A percentile compares a stretch with the other conserved stretches of the same genome.
phyloP scores from a whole-genome alignment of 2,888 invertebrate species.

The Melanostoma scalare region DNA sequence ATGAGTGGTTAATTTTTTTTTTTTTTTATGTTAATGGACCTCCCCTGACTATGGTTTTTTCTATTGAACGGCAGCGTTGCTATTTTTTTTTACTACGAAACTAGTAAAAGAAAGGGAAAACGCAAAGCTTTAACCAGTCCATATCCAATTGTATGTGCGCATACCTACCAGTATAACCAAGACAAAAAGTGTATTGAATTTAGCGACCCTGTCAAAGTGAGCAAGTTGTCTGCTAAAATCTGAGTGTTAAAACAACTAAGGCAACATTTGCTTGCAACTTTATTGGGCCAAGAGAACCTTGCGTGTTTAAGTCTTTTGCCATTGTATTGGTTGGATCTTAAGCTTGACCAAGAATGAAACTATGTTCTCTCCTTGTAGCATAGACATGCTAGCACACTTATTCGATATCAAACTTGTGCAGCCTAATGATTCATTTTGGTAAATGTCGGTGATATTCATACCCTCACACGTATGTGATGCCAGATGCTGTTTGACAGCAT shows the following conservation, averaged over 20 bases:
- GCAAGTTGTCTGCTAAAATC: neutral
- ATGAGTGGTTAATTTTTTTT: slow-evolving; percentile 1
- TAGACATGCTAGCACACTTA: too few species aligned
- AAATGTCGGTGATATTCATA: slow-evolving; percentile 7
- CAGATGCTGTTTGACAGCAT: slow-evolving; percentile 14
- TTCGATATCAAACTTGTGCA: too few species aligned
- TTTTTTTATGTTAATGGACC: slow-evolving; percentile 12
- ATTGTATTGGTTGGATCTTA: neutral
- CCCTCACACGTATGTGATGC: neutral
- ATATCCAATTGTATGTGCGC: neutral
- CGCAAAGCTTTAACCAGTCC: slow-evolving; percentile 17
- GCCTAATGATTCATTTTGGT: too few species aligned
- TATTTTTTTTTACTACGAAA: too few species aligned
- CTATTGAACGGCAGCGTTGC: neutral
- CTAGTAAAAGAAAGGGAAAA: slow-evolving; percentile 38
- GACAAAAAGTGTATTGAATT: neutral
- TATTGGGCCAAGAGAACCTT: neutral
- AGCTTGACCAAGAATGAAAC: too few species aligned
- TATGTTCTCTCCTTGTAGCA: neutral
- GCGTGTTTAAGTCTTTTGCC: neutral
- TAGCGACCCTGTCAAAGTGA: slow-evolving; percentile 26
- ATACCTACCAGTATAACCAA: neutral
- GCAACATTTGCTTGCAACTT: neutral
- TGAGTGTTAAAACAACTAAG: slow-evolving; percentile 13
- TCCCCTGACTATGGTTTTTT: slow-evolving; percentile 8